Evolutionary conservation across 1,140 invertebrate species (phyloP).

Genomic region (Laupala kohalensis): DNA sequence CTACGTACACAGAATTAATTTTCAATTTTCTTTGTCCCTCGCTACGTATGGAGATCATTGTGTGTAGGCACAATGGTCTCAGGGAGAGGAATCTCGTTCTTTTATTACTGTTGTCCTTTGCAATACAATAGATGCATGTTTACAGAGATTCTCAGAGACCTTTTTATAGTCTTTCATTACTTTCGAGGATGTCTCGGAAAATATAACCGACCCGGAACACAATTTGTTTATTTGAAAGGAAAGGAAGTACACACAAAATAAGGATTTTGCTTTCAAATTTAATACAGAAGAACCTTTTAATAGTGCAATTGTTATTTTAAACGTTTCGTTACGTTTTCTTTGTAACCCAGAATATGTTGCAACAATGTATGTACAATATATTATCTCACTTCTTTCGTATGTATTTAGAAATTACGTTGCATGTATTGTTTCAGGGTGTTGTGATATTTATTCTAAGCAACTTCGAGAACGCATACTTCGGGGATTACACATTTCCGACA

Average conservation of each 20-base stretch:
- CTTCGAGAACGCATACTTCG: conserved; percentile 41
- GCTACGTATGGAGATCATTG: neutral
- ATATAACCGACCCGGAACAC: no score
- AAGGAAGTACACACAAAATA: no score
- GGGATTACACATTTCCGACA: conserved; percentile 44
- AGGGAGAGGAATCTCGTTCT: neutral
- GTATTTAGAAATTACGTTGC: no score
- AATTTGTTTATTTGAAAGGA: no score
- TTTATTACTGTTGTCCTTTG: neutral
- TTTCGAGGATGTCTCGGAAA: no score
- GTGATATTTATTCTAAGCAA: neutral
- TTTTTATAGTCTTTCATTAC: no score
- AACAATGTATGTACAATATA: no score
- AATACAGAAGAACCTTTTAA: neutral
- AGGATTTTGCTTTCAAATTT: neutral
- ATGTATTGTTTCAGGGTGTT: no score
- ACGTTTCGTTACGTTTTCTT: neutral
- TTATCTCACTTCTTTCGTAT: no score
- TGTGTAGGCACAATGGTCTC: conserved; percentile 24
- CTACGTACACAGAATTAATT: neutral
- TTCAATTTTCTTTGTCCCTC: neutral
- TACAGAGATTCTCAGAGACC: neutral
- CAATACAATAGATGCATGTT: neutral
- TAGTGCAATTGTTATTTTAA: no score
- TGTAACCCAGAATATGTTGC: no score